phyloP scores from a whole-genome alignment of 2,888 invertebrate species.

The Scelioninae gen. 1 region DNA sequence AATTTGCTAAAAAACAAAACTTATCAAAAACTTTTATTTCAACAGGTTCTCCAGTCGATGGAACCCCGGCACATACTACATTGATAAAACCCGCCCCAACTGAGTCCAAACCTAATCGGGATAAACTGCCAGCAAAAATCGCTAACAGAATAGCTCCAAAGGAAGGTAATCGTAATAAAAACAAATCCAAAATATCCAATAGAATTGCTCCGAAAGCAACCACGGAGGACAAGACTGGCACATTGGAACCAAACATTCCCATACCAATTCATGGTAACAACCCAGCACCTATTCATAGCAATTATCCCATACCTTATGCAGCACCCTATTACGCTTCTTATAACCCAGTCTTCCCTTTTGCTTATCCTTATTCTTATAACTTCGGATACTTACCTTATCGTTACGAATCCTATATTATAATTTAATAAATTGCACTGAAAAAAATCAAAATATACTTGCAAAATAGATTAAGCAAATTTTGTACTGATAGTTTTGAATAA shows the following conservation, averaged over 20 bases:
- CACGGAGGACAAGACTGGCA: background rate
- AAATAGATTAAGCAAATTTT: constrained; percentile 7
- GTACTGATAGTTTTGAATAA: constrained; percentile 27
- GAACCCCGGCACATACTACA: constrained; percentile 30
- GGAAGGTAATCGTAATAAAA: constrained; percentile 23
- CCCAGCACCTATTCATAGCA: too few relatives aligned
- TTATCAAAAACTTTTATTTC: too few relatives aligned
- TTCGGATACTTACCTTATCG: constrained; percentile 43
- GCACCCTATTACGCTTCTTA: constrained; percentile 31
- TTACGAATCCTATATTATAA: constrained; percentile 34
- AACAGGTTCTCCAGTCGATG: background rate
- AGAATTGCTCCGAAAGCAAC: constrained; percentile 40
- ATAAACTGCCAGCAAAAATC: constrained; percentile 15
- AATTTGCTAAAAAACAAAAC: too few relatives aligned
- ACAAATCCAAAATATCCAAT: constrained; percentile 34
- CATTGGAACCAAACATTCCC: constrained; percentile 5
- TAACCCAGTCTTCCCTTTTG: constrained; percentile 35
- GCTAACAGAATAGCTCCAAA: constrained; percentile 44
- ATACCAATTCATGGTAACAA: background rate
- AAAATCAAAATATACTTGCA: background rate
- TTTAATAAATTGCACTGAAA: constrained; percentile 5
- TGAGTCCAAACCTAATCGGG: constrained; percentile 1
- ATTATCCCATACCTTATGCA: constrained; percentile 2
- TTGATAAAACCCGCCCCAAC: constrained; percentile 14
- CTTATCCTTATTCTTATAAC: constrained; percentile 57